phyloP scores from a whole-genome alignment of 2,888 invertebrate genomes.

The Dolichopus griseipennis region DNA sequence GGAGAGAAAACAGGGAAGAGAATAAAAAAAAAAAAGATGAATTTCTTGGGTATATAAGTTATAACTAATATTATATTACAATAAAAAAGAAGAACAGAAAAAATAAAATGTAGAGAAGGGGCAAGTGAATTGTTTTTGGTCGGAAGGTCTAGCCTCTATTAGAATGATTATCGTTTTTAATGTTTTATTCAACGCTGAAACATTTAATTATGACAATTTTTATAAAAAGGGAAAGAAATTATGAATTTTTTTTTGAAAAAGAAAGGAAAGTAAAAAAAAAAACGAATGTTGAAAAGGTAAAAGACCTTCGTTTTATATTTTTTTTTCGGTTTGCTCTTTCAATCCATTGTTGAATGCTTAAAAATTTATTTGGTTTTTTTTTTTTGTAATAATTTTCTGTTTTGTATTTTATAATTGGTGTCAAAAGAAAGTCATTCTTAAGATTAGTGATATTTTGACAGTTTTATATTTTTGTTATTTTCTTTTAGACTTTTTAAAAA shows the following conservation, averaged over 20 bases:
- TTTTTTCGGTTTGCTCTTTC: background rate
- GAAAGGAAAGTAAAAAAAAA: background rate
- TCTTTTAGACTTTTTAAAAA: too few species aligned
- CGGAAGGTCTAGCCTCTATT: background rate
- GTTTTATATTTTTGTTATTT: too few species aligned
- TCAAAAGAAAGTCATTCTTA: background rate
- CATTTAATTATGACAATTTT: slow-evolving; percentile 5
- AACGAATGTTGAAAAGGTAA: background rate
- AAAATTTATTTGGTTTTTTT: background rate
- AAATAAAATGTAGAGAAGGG: too few species aligned
- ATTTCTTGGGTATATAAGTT: too few species aligned
- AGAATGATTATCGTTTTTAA: background rate
- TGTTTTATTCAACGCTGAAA: background rate
- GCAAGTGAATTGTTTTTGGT: background rate
- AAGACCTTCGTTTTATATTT: background rate
- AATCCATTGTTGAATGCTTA: too few species aligned
- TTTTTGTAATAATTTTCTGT: too few species aligned
- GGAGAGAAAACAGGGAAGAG: too few species aligned
- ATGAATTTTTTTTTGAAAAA: background rate
- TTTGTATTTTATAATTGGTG: background rate
- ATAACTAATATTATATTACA: too few species aligned
- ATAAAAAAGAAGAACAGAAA: too few species aligned
- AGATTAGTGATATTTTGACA: too few species aligned
- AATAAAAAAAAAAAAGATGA: too few species aligned
- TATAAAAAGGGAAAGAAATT: background rate